These are phyloP conservation scores for Zaprionus tsacasi DNA, from an alignment of 1,140 invertebrate genomes.

Conservation along the genomic window DNA sequence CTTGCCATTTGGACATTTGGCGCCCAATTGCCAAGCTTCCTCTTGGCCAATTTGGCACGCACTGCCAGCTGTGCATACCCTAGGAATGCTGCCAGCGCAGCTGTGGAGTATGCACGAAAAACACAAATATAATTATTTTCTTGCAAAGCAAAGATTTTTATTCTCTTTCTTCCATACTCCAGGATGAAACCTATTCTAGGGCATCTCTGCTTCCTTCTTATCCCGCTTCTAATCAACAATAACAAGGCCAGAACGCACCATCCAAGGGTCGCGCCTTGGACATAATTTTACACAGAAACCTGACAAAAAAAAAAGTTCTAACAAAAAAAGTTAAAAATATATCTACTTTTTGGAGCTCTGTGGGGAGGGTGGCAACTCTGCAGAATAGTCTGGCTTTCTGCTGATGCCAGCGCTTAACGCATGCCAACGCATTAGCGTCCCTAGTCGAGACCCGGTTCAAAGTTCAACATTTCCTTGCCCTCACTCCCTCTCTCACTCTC, in stretches of 20 bases:
- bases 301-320: not conserved
- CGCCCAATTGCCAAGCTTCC: conserved; percentile 20
- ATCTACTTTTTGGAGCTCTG: conserved; percentile 10
- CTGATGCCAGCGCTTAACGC: conserved; percentile 44
- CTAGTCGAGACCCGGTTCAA: conserved; percentile 57
- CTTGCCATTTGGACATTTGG: conserved; percentile 16
- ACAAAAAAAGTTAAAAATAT: conserved; percentile 13
- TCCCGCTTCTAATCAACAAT: conserved; percentile 21
- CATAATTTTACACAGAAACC: conserved; percentile 32
- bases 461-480: conserved; percentile 65
- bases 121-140: not conserved
- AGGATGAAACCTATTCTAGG: not conserved
- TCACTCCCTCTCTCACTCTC: conserved; percentile 4
- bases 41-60: conserved; percentile 55
- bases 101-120: not conserved
- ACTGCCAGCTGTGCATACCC: conserved; percentile 7
- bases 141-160: not conserved
- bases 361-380: conserved; percentile 10
- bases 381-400: conserved; percentile 22
- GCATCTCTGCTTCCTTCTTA: conserved; percentile 6
- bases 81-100: not conserved
- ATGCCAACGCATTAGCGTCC: conserved; percentile 57
- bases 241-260: not conserved
- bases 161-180: not conserved
- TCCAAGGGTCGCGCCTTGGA: conserved; percentile 8